These are phyloP conservation scores for Parotia lawesii DNA, from an alignment of 2,113 vertebrate species.

Conservation along the genomic window DNA sequence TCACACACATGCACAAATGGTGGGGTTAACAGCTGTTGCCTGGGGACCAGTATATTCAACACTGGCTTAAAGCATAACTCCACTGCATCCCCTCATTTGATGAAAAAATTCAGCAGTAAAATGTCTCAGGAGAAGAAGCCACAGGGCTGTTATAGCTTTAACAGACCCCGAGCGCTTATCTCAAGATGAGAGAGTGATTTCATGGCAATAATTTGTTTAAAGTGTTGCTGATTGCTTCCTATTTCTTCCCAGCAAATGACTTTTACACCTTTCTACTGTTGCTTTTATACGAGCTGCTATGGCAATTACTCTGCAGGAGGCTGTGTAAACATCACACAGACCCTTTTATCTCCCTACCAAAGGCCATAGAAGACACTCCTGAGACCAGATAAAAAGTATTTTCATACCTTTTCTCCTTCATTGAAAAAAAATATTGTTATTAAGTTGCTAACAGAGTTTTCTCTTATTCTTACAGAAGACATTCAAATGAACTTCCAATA, in stretches of 20 bases:
- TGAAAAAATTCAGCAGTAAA: conserved; percentile 22
- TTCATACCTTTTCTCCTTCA: background rate
- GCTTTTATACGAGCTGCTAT: conserved; percentile 51
- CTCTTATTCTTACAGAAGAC: background rate
- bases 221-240: conserved; percentile 80
- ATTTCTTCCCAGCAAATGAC: conserved; percentile 74
- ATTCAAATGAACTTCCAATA: background rate
- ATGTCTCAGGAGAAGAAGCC: conserved; percentile 20
- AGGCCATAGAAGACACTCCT: background rate
- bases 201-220: conserved; percentile 76
- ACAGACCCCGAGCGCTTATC: conserved; percentile 64
- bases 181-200: conserved; percentile 74
- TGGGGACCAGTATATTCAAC: background rate
- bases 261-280: conserved; percentile 76
- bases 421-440: background rate
- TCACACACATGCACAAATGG: background rate
- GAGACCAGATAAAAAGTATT: conserved; percentile 40
- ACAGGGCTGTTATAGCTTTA: conserved; percentile 62
- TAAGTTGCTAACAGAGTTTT: background rate
- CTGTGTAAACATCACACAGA: conserved; percentile 37
- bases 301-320: conserved; percentile 53
- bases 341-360: conserved; percentile 45
- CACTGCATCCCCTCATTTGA: background rate
- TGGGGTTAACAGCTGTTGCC: background rate
- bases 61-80: background rate